These are phyloP conservation scores for Platanista minor DNA, from an alignment of 2,113 vertebrate species.

Conservation along the genomic window DNA sequence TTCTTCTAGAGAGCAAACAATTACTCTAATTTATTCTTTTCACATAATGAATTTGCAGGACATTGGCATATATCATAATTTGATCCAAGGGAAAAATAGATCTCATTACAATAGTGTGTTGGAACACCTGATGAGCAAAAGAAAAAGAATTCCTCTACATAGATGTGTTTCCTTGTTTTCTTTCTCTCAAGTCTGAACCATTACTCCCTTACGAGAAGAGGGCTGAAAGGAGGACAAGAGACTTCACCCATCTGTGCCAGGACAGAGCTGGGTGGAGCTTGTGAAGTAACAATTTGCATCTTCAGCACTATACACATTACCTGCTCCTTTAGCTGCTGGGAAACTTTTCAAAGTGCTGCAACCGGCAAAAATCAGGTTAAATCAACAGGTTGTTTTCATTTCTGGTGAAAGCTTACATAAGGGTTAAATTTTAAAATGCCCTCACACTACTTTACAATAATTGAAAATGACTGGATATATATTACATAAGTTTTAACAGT, in stretches of 20 bases:
- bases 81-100: neutral
- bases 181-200: constrained; percentile 30
- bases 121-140: neutral
- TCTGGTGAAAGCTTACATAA: neutral
- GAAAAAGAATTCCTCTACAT: neutral
- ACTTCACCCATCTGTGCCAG: neutral
- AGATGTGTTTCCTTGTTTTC: neutral
- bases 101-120: neutral
- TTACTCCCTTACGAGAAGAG: neutral
- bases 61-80: neutral
- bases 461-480: neutral
- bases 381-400: constrained; percentile 27
- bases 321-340: neutral
- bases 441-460: neutral
- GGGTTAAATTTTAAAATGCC: neutral
- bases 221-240: neutral
- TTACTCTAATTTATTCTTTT: neutral
- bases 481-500: neutral
- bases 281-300: neutral
- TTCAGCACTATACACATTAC: neutral
- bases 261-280: neutral
- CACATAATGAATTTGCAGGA: neutral
- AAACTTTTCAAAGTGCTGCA: neutral
- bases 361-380: neutral
- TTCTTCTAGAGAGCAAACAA: neutral